Conservation (phyloP, 2,113 vertebrate species). For the Pterocles gutturalis region DNA sequence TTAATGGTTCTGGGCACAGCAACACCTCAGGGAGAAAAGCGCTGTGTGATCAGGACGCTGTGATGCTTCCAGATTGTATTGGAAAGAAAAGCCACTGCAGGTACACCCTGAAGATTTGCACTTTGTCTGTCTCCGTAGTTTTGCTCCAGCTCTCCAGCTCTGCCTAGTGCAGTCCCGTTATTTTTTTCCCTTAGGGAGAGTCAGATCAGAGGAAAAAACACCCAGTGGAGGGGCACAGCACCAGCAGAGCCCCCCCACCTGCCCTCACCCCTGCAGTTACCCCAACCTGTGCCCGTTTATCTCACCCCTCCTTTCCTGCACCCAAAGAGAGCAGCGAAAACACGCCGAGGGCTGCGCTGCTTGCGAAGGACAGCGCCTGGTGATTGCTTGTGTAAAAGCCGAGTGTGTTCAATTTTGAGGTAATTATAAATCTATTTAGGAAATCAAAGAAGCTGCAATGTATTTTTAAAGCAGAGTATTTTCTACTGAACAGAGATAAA, state of each 20-base stretch:
- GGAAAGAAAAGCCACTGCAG: not conserved
- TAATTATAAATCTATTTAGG: constrained; percentile 49
- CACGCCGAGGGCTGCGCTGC: not conserved
- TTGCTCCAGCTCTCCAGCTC: not conserved
- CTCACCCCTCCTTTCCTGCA: not conserved
- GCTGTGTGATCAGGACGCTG: not conserved
- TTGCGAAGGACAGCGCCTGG: not conserved
- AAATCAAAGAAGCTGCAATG: constrained; percentile 29
- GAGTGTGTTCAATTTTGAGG: constrained; percentile 1
- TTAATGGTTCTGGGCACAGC: not conserved
- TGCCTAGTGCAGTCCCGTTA: rapidly evolving
- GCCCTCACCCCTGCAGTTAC: not conserved
- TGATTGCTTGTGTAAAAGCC: not conserved
- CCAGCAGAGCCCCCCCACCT: not conserved
- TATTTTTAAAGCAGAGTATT: constrained; percentile 31
- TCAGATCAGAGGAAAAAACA: rapidly evolving
- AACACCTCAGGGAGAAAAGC: not conserved
- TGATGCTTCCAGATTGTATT: rapidly evolving
- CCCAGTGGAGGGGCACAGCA: rapidly evolving
- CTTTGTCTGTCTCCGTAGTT: not conserved
- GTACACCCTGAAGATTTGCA: rapidly evolving
- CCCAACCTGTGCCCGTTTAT: not conserved
- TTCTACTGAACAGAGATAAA: not conserved
- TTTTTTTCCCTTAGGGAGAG: not conserved
- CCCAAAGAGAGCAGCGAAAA: rapidly evolving